Conservation (phyloP, 2,113 vertebrate genomes). For the Gorsachius goisagi region DNA sequence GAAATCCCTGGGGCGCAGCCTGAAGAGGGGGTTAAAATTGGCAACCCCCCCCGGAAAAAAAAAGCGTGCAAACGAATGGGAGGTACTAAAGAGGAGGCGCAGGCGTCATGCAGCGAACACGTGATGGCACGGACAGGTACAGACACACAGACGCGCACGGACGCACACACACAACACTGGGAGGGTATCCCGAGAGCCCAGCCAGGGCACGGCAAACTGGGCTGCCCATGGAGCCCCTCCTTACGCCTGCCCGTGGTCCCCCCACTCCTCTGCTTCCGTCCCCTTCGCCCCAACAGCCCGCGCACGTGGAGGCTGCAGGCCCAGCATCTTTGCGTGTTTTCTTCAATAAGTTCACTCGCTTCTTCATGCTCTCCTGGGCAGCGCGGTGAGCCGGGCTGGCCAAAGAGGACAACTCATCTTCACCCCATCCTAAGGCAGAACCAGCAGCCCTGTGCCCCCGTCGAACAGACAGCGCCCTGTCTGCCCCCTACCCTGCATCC, state of each 20-base stretch:
- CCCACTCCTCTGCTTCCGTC: background rate
- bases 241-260: rapidly evolving
- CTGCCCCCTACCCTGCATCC: background rate
- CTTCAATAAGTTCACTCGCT: background rate
- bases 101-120: background rate
- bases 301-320: background rate
- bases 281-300: background rate
- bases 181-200: rapidly evolving
- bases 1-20: background rate
- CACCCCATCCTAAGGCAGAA: background rate
- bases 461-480: rapidly evolving
- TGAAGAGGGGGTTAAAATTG: background rate
- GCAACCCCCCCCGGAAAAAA: rapidly evolving
- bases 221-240: background rate
- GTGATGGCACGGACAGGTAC: rapidly evolving
- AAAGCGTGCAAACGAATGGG: rapidly evolving
- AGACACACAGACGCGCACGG: background rate
- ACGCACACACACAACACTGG: background rate
- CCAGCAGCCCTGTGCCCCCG: background rate
- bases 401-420: background rate
- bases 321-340: background rate
- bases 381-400: background rate
- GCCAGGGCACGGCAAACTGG: background rate
- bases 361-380: background rate
- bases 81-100: background rate